Evolutionary conservation across 2,888 invertebrate species (phyloP).

Genomic region (Oxytorus armatus): DNA sequence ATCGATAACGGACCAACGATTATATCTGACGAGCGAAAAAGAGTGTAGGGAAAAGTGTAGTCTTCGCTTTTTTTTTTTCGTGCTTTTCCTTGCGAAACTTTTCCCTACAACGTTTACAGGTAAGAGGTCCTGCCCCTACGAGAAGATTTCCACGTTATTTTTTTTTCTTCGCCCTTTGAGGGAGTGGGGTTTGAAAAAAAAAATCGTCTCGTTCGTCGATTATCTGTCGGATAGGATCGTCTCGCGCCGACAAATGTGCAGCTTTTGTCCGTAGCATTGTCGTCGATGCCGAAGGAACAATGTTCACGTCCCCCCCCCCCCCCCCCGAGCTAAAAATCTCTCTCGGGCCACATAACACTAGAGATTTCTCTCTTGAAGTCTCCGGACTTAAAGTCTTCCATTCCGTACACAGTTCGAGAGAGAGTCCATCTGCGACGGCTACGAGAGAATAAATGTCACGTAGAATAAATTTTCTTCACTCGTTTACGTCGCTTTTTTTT

Average conservation of each 20-base stretch:
- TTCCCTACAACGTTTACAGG: slow-evolving; percentile 42
- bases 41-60: neutral
- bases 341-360: slow-evolving; percentile 31
- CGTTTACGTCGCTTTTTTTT: neutral
- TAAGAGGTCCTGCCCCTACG: slow-evolving; percentile 43
- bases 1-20: slow-evolving; percentile 18
- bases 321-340: slow-evolving; percentile 54
- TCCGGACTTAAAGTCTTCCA: slow-evolving; percentile 3
- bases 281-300: slow-evolving; percentile 65
- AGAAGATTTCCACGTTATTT: slow-evolving; percentile 57
- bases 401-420: neutral
- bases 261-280: slow-evolving; percentile 70
- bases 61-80: neutral
- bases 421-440: neutral
- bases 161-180: slow-evolving; percentile 44
- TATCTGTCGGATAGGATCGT: slow-evolving; percentile 72
- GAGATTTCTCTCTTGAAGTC: slow-evolving; percentile 11
- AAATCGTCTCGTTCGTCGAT: slow-evolving; percentile 48
- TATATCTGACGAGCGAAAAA: slow-evolving; percentile 3
- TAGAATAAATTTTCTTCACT: neutral
- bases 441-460: slow-evolving; percentile 8
- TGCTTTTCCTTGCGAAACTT: slow-evolving; percentile 12
- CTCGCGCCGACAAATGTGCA: slow-evolving; percentile 73
- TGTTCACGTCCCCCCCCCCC: slow-evolving; percentile 66
- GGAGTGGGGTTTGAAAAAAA: slow-evolving; percentile 8